Conservation (phyloP, 1,140 invertebrate species). For the Ceratosolen solmsi region DNA sequence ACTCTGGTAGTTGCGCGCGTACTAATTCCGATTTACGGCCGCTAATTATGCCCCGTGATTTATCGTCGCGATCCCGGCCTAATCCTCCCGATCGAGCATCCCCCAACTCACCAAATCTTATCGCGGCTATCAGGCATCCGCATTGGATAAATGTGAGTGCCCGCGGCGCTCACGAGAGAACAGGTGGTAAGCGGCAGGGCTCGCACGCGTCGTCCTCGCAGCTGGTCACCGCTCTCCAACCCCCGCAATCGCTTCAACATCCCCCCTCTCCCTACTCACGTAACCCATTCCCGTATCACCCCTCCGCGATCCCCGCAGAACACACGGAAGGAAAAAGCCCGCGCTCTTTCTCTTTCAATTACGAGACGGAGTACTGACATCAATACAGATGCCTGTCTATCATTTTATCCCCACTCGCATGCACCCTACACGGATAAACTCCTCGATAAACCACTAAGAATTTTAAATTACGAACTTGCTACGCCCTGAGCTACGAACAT, state of each 20-base stretch:
- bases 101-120: too few species aligned
- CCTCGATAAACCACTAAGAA: conserved; percentile 11
- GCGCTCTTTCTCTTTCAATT: conserved; percentile 21
- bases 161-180: neutral
- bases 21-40: neutral
- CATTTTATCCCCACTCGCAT: neutral
- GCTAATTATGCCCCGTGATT: conserved; percentile 40
- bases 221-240: conserved; percentile 19
- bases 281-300: conserved; percentile 21
- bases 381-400: conserved; percentile 16
- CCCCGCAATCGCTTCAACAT: neutral
- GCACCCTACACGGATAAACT: neutral
- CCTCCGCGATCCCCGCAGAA: neutral
- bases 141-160: conserved; percentile 10
- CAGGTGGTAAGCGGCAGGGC: conserved; percentile 39
- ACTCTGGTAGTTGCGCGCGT: too few species aligned
- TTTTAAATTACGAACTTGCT: conserved; percentile 11
- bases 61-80: neutral
- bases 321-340: neutral
- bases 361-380: conserved; percentile 18
- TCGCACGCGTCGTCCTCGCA: conserved; percentile 23
- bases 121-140: neutral
- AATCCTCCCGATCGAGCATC: neutral
- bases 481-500: too few species aligned
- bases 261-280: neutral